Evolutionary conservation across 2,113 vertebrate genomes (phyloP), one percentile per base, ranked within the genome.

Genomic region (Halichoerus grypus): DNA sequence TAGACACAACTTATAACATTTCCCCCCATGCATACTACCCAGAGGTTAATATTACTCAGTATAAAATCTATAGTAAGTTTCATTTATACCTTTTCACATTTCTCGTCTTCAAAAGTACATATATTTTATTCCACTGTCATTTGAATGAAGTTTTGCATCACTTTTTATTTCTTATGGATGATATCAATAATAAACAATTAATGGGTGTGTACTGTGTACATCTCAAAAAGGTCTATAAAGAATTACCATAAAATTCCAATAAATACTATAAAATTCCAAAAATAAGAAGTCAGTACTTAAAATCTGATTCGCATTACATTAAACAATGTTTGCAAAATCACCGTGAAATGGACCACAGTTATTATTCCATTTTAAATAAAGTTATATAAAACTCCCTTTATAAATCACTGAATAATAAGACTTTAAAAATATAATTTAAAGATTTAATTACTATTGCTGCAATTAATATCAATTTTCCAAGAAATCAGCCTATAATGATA

Each of bases 161-260:
- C 46, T 71, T 97, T 97, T 88, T 79, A 33, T 88, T 97, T 98
- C 92, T 90, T 59, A 77, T n/a, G 22, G 49, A 42, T 77, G 22
- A 33, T 57, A 39, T 42, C 42, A 80, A 65, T 13, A 51, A 31
- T 86, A 80, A 86, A 59, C 1, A 93, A n/a, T 65, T 79, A 69
- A n/a, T 61, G 26, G 53, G 33, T 89, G 10, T 63, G 11, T 46
- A 65, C 36, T 86, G 5, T 46, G 7, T 16, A 16, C 33, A 28
- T 94, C 49, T 94, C 36, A 93, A 51, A 92, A 84, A 61, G 19
- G 9, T 26, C 31, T 93, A 67, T 59, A 71, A 59, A 88, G 74
- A 15, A 89, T 76, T 72, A 36, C 33, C 71, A 28, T 39, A 85
- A 97, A 82, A 86, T 71, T 94, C 21, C 51, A 24, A 77, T 80